A percentile compares a stretch with the other conserved stretches of the same genome.
Evolutionary conservation across 2,888 invertebrate genomes (phyloP).

Genomic region (Brachypalpus laphriformis): DNA sequence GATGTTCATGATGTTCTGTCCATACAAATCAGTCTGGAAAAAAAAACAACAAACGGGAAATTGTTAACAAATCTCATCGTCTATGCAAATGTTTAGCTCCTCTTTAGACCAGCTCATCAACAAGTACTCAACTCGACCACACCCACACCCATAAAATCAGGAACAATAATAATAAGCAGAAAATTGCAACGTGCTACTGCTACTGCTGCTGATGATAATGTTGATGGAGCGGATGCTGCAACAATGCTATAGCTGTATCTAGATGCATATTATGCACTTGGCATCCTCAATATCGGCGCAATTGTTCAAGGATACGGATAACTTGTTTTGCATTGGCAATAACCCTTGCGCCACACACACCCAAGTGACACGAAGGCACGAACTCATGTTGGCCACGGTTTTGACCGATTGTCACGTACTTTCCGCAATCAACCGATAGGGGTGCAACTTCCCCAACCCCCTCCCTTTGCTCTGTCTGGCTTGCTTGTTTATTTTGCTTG

Average conservation of each 20-base stretch:
- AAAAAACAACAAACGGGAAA: conserved; percentile 6
- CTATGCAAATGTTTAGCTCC: conserved; percentile 8
- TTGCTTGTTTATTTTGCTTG: conserved; percentile 22
- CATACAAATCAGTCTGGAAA: conserved; percentile 90
- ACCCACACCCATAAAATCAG: background rate
- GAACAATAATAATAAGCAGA: conserved; percentile 4
- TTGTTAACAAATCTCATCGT: conserved; percentile 4
- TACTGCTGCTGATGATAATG: background rate
- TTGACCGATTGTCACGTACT: conserved; percentile 66
- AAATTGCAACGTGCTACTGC: conserved; percentile 36
- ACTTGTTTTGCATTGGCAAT: conserved; percentile 53
- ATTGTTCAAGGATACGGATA: conserved; percentile 64
- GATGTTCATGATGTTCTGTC: conserved; percentile 91
- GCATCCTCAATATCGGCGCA: conserved; percentile 20
- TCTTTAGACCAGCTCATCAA: background rate
- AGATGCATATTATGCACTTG: background rate
- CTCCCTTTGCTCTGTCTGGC: conserved; percentile 5
- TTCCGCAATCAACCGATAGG: conserved; percentile 12
- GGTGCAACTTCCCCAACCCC: background rate
- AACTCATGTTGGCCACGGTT: conserved; percentile 59
- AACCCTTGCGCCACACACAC: conserved; percentile 23
- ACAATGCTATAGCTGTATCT: background rate
- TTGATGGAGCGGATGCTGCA: conserved; percentile 51
- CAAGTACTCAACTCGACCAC: conserved; percentile 16
- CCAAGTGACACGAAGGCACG: conserved; percentile 70